These are phyloP conservation scores for Stylophora pistillata DNA, from an alignment of 64 coral and sea anemone species.

Conservation along the genomic window DNA sequence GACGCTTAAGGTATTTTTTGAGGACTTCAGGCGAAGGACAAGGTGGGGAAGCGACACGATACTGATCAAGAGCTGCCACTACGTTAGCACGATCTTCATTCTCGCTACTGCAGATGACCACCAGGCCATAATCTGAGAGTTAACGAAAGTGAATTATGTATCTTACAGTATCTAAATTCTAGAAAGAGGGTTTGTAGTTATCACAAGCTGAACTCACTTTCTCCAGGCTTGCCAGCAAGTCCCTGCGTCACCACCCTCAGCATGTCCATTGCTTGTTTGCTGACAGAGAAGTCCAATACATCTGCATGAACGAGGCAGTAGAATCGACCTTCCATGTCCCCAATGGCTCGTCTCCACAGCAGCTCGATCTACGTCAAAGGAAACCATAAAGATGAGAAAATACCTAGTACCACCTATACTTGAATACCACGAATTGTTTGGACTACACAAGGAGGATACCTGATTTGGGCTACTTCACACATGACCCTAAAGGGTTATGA, in stretches of 20 bases:
- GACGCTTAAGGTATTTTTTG: slow-evolving; percentile 50
- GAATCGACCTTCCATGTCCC: slow-evolving; percentile 63
- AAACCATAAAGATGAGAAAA: background rate
- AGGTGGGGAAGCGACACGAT: slow-evolving; percentile 54
- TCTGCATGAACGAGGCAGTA: slow-evolving; percentile 87
- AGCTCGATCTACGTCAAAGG: slow-evolving; percentile 58
- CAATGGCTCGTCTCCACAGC: slow-evolving; percentile 78
- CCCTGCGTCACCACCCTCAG: slow-evolving; percentile 50
- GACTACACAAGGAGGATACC: too few relatives aligned
- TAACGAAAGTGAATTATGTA: too few relatives aligned
- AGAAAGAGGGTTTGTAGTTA: too few relatives aligned
- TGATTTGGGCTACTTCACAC: too few relatives aligned
- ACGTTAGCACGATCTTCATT: slow-evolving; percentile 84
- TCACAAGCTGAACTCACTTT: background rate
- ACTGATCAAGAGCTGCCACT: slow-evolving; percentile 85
- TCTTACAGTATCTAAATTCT: too few relatives aligned
- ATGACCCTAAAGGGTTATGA: too few relatives aligned
- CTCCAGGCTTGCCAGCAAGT: slow-evolving; percentile 44
- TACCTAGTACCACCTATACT: too few relatives aligned
- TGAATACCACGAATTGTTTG: too few relatives aligned
- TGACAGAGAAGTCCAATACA: slow-evolving; percentile 76
- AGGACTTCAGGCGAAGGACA: slow-evolving; percentile 37
- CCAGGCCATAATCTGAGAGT: slow-evolving; percentile 69
- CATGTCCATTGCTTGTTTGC: slow-evolving; percentile 66
- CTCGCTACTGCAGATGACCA: slow-evolving; percentile 88